Conservation (phyloP, 1,140 invertebrate genomes). For the Eupeodes corollae region DNA sequence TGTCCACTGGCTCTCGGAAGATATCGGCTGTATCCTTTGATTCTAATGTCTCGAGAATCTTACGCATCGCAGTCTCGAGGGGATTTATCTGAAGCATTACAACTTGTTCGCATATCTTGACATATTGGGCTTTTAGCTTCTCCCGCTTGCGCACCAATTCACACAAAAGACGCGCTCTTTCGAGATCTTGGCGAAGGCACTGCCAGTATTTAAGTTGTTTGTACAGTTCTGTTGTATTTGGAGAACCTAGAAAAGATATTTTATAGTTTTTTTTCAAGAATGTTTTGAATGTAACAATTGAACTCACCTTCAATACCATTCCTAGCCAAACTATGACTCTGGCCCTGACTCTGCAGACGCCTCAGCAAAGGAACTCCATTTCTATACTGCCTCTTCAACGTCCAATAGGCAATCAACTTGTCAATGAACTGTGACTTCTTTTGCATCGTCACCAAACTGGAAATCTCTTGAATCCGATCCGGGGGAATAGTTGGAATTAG, state of each 20-base stretch:
- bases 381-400: conserved; percentile 84
- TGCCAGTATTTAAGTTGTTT: conserved; percentile 92
- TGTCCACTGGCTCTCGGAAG: conserved; percentile 86
- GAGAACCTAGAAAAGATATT: conserved; percentile 34
- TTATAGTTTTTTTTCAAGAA: neutral
- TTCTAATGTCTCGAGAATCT: conserved; percentile 63
- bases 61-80: conserved; percentile 61
- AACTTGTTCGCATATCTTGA: conserved; percentile 69
- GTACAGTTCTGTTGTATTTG: conserved; percentile 59
- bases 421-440: conserved; percentile 82
- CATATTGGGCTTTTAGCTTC: conserved; percentile 82
- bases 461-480: conserved; percentile 77
- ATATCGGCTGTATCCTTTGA: conserved; percentile 75
- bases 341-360: conserved; percentile 64
- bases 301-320: conserved; percentile 26
- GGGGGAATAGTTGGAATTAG: conserved; percentile 89
- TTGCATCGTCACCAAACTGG: conserved; percentile 51
- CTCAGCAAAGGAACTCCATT: conserved; percentile 92
- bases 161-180: conserved; percentile 82
- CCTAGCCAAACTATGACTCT: conserved; percentile 38
- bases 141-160: conserved; percentile 92
- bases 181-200: conserved; percentile 85
- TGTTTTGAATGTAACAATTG: neutral
- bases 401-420: conserved; percentile 85
- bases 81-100: conserved; percentile 72